These are phyloP conservation scores for Platycnemis pennipes DNA, from an alignment of 2,888 invertebrate genomes.

Conservation along the genomic window DNA sequence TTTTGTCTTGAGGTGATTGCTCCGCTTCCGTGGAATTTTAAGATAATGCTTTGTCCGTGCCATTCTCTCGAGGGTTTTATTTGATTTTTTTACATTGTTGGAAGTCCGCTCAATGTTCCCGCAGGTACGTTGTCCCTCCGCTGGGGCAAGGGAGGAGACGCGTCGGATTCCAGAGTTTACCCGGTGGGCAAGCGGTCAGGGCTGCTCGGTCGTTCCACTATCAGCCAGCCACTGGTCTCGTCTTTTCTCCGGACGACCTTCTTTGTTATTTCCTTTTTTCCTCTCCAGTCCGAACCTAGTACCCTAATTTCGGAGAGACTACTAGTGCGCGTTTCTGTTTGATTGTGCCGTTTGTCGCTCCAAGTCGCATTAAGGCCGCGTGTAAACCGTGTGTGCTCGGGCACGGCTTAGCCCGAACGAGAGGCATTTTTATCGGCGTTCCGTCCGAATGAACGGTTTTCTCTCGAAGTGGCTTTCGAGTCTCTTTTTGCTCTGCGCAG, in stretches of 20 bases:
- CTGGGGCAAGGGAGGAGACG: background rate
- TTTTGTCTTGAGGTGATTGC: constrained; percentile 9
- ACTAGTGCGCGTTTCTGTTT: constrained; percentile 8
- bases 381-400: background rate
- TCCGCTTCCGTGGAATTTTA: background rate
- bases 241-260: background rate
- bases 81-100: background rate
- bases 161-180: background rate
- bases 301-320: background rate
- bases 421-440: background rate
- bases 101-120: background rate
- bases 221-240: background rate
- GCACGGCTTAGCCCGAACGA: background rate
- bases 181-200: background rate
- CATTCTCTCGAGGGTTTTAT: background rate
- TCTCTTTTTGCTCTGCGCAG: background rate
- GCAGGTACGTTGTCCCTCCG: background rate
- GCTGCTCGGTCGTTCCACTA: background rate
- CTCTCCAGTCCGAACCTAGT: background rate
- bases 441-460: background rate
- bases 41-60: background rate
- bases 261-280: background rate
- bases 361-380: background rate
- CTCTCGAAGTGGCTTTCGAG: too few relatives aligned
- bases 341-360: constrained; percentile 9